Conservation (phyloP, 2,113 vertebrate genomes). For the Pluvialis apricaria region DNA sequence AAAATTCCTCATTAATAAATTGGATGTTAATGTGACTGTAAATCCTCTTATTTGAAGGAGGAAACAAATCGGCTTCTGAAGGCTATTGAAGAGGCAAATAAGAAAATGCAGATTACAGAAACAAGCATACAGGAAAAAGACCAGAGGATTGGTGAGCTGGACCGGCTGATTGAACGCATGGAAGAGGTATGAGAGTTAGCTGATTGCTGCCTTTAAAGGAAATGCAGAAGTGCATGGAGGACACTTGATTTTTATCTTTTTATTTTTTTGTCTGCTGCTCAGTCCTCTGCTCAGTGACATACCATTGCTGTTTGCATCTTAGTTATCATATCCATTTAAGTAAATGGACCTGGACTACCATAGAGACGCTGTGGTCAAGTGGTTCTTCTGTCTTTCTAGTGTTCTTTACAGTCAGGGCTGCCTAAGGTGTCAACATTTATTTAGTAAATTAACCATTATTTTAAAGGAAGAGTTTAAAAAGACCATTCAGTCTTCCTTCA, state of each 20-base stretch:
- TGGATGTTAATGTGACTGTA: background rate
- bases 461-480: background rate
- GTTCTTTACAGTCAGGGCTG: background rate
- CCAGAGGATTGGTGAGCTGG: slow-evolving; percentile 86
- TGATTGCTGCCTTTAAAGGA: background rate
- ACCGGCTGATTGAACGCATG: slow-evolving; percentile 91
- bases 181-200: slow-evolving; percentile 73
- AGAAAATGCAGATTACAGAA: slow-evolving; percentile 80
- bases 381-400: background rate
- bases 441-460: background rate
- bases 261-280: background rate
- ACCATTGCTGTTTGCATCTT: background rate
- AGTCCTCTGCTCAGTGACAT: background rate
- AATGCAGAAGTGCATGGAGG: background rate
- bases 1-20: background rate
- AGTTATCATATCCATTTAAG: background rate
- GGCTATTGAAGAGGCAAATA: slow-evolving; percentile 90
- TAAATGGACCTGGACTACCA: background rate
- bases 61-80: slow-evolving; percentile 88
- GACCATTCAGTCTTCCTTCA: background rate
- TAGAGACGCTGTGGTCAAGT: background rate
- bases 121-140: slow-evolving; percentile 88
- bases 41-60: slow-evolving; percentile 70
- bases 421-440: background rate
- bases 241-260: background rate